phyloP scores from a whole-genome alignment of 2,888 invertebrate species.

The Sarcophaga caerulescens region DNA sequence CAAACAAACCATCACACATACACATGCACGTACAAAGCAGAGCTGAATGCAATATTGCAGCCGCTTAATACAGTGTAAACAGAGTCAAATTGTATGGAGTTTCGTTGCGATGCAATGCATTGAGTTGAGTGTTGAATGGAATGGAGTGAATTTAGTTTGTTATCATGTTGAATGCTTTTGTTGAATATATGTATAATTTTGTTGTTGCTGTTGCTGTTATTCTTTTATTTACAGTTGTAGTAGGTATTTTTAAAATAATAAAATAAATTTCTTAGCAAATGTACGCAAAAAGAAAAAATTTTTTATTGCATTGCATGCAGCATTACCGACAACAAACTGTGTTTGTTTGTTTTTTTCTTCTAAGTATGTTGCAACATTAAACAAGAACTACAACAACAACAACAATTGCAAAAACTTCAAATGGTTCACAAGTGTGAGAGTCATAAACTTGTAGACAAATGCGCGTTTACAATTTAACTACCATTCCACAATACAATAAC shows the following conservation, averaged over 20 bases:
- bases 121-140: not conserved
- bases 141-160: too few relatives aligned
- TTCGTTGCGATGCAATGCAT: not conserved
- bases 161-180: too few relatives aligned
- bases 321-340: conserved; percentile 19
- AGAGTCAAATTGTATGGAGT: not conserved
- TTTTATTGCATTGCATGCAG: conserved; percentile 50
- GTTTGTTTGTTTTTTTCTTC: conserved; percentile 11
- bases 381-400: not conserved
- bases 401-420: conserved; percentile 24
- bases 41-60: not conserved
- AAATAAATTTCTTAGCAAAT: conserved; percentile 56
- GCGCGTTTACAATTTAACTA: conserved; percentile 62
- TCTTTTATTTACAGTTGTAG: not conserved
- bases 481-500: conserved; percentile 17
- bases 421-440: conserved; percentile 57
- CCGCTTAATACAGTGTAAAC: not conserved
- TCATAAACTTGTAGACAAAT: conserved; percentile 65
- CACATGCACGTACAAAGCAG: not conserved
- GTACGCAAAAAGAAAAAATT: conserved; percentile 58
- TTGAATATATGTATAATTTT: not conserved
- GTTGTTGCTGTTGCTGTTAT: not conserved
- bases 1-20: not conserved
- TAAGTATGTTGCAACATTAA: conserved; percentile 14
- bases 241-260: not conserved